A percentile compares a stretch with the other conserved stretches of the same genome.
These are phyloP conservation scores for Urosaurus nigricauda DNA, from an alignment of 2,797 vertebrate genomes.

Conservation along the genomic window DNA sequence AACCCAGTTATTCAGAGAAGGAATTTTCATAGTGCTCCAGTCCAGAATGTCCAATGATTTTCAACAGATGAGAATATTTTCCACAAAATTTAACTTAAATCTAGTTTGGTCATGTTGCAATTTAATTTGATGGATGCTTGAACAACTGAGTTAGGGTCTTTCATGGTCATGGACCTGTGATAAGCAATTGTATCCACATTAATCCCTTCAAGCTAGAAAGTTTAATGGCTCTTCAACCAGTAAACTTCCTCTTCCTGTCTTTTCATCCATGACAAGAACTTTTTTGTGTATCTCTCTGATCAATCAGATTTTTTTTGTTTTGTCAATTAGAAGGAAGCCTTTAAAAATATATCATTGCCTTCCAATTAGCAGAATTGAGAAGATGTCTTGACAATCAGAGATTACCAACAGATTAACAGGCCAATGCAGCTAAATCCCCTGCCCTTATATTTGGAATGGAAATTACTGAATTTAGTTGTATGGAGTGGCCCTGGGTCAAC, in stretches of 20 bases:
- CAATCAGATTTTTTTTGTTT: background rate
- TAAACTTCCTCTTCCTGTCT: background rate
- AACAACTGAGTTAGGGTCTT: conserved; percentile 34
- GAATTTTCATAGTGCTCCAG: background rate
- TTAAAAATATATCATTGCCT: background rate
- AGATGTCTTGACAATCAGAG: background rate
- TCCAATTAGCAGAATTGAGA: background rate
- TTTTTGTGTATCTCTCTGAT: background rate
- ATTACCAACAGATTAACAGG: too few species aligned
- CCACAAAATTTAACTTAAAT: conserved; percentile 23
- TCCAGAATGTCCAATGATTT: background rate
- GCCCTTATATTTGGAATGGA: too few species aligned
- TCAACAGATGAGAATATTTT: conserved; percentile 10
- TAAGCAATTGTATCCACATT: conserved; percentile 36
- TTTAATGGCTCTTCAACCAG: conserved; percentile 19
- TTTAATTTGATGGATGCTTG: conserved; percentile 39
- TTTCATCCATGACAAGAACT: background rate
- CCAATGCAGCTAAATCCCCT: too few species aligned
- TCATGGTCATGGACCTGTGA: conserved; percentile 49
- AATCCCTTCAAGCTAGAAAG: conserved; percentile 28
- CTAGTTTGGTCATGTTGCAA: conserved; percentile 11
- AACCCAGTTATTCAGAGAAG: background rate
- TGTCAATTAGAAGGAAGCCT: background rate
- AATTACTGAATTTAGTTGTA: too few species aligned
- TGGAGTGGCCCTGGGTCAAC: too few species aligned